phyloP scores from a whole-genome alignment of 1,140 invertebrate genomes.

The Ceratina australensis region DNA sequence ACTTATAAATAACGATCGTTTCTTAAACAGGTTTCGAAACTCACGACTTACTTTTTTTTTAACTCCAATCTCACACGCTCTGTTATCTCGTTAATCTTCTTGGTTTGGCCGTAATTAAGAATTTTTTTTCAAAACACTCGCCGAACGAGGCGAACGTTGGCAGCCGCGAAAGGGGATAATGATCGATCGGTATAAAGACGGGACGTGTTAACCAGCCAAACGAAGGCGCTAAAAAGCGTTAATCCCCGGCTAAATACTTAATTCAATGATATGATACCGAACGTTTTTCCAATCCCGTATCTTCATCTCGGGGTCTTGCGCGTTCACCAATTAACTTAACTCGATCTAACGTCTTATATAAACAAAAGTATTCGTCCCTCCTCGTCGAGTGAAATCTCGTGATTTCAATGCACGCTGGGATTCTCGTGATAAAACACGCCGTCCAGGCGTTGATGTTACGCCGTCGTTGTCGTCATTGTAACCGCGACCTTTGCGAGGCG shows the following conservation, averaged over 20 bases:
- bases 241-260: background rate
- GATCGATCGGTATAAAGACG: background rate
- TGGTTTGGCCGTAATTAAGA: background rate
- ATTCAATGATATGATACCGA: background rate
- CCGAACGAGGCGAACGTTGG: background rate
- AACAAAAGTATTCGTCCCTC: conserved; percentile 6
- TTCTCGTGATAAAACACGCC: conserved; percentile 58
- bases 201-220: background rate
- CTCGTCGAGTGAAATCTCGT: conserved; percentile 52
- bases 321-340: background rate
- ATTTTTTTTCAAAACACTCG: background rate
- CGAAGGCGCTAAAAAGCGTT: background rate
- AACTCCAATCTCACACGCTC: background rate
- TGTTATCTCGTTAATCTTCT: background rate
- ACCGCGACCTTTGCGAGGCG: background rate
- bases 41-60: too few species aligned
- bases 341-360: background rate
- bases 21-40: too few species aligned
- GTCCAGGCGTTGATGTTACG: conserved; percentile 73
- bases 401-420: conserved; percentile 71
- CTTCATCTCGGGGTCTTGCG: background rate
- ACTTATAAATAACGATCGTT: background rate
- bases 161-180: background rate
- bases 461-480: conserved; percentile 6
- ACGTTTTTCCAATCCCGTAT: background rate